These are phyloP conservation scores for Lutjanus argentimaculatus DNA, from an alignment of 2,797 vertebrate species.

Conservation along the genomic window DNA sequence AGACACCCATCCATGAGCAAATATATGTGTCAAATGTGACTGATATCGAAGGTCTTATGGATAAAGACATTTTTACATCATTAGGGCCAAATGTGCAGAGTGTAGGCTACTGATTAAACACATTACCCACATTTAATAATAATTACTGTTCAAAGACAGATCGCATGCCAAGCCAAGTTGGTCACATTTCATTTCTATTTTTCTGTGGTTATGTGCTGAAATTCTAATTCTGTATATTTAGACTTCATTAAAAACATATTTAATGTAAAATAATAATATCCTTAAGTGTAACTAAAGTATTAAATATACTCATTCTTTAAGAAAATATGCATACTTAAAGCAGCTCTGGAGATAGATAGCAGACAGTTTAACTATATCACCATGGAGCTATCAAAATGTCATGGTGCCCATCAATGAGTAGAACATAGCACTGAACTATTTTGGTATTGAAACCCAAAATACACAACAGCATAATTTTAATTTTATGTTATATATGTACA, in stretches of 20 bases:
- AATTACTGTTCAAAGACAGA: slow-evolving; percentile 11
- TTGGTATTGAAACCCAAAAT: neutral
- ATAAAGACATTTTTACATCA: slow-evolving; percentile 32
- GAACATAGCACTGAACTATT: neutral
- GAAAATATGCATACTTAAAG: neutral
- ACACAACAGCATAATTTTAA: neutral
- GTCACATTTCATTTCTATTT: slow-evolving; percentile 13
- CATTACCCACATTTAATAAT: slow-evolving; percentile 25
- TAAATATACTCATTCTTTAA: neutral
- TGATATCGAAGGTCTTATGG: slow-evolving; percentile 24
- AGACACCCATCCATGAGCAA: slow-evolving; percentile 38
- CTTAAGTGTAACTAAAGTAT: too few relatives aligned
- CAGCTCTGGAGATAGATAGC: too few relatives aligned
- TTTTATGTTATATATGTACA: neutral
- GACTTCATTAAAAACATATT: neutral
- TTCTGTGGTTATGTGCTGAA: neutral
- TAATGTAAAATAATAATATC: neutral
- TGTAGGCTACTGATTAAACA: slow-evolving; percentile 41
- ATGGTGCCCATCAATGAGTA: neutral
- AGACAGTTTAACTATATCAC: too few relatives aligned
- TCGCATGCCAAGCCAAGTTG: neutral
- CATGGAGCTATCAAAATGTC: neutral
- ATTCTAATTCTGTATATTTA: neutral
- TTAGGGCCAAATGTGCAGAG: slow-evolving; percentile 34
- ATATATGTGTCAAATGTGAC: slow-evolving; percentile 29